Conservation (phyloP, 2,888 invertebrate genomes). For the Scaptomyza polygonia region DNA sequence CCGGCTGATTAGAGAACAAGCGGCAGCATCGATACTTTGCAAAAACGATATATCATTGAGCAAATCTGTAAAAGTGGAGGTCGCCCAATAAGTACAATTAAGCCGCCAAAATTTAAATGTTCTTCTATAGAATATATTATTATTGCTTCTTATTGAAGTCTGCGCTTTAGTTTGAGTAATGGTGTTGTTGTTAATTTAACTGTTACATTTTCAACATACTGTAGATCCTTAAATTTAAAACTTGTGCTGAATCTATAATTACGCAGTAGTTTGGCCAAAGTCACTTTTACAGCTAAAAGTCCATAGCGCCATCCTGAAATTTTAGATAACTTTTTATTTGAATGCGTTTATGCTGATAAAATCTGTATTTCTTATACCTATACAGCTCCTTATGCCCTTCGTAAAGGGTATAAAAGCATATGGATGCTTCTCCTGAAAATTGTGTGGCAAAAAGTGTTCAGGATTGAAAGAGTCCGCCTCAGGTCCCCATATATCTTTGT, state of each 20-base stretch:
- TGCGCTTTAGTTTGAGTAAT: slow-evolving; percentile 11
- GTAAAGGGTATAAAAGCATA: slow-evolving; percentile 18
- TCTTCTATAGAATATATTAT: not conserved
- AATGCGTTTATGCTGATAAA: not conserved
- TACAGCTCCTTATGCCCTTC: slow-evolving; percentile 20
- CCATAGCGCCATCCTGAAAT: slow-evolving; percentile 20
- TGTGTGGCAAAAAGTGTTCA: slow-evolving; percentile 17
- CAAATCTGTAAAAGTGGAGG: slow-evolving; percentile 16
- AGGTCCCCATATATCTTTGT: slow-evolving; percentile 22
- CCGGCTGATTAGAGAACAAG: slow-evolving; percentile 16
- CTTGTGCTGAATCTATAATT: slow-evolving; percentile 19
- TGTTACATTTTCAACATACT: slow-evolving; percentile 16
- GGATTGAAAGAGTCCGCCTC: slow-evolving; percentile 21
- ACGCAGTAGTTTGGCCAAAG: slow-evolving; percentile 19
- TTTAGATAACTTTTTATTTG: not conserved
- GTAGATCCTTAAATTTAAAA: slow-evolving; percentile 13
- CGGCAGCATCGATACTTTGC: slow-evolving; percentile 6
- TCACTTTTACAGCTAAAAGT: slow-evolving; percentile 12
- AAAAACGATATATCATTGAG: not conserved
- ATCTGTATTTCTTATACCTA: slow-evolving; percentile 4
- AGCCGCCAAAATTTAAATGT: not conserved
- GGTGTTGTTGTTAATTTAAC: slow-evolving; percentile 4
- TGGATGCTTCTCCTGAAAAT: slow-evolving; percentile 10
- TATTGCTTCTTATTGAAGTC: not conserved
- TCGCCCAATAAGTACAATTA: not conserved